phyloP scores from a whole-genome alignment of 2,797 vertebrate genomes.

The Takifugu rubripes region DNA sequence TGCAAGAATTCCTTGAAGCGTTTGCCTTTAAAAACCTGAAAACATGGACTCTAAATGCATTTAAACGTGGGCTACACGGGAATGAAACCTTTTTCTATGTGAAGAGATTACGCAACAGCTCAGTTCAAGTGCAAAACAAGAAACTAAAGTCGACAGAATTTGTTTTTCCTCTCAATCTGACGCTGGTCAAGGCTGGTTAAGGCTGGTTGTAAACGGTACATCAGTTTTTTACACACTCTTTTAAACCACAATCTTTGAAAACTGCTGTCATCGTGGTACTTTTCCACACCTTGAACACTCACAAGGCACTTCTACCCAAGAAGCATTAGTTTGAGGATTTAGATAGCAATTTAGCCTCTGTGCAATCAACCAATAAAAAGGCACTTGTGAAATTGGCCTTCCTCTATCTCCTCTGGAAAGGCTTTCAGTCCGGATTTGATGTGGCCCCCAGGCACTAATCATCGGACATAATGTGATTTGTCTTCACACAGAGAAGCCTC shows the following conservation, averaged over 20 bases:
- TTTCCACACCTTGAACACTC: conserved; percentile 43
- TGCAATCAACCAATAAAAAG: conserved; percentile 78
- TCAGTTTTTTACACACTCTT: conserved; percentile 17
- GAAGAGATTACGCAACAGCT: conserved; percentile 16
- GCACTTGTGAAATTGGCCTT: conserved; percentile 79
- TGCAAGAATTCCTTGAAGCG: neutral
- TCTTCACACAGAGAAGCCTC: conserved; percentile 71
- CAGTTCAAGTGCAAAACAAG: conserved; percentile 23
- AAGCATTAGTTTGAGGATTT: conserved; percentile 64
- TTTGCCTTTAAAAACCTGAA: no score
- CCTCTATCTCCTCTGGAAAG: conserved; percentile 68
- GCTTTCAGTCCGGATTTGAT: conserved; percentile 78
- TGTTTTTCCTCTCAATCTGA: neutral
- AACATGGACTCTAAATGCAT: neutral
- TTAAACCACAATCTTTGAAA: conserved; percentile 36
- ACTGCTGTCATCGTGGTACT: conserved; percentile 43
- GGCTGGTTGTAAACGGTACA: conserved; percentile 11
- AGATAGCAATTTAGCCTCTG: conserved; percentile 74
- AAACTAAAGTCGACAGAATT: conserved; percentile 29
- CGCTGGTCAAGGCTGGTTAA: neutral
- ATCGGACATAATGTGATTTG: conserved; percentile 78
- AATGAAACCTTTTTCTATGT: conserved; percentile 8
- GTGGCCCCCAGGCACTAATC: conserved; percentile 80
- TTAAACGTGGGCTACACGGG: neutral
- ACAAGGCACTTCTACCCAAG: conserved; percentile 46